Evolutionary conservation across 2,797 vertebrate genomes (phyloP).

Genomic region (Heteromormyrus szaboi): DNA sequence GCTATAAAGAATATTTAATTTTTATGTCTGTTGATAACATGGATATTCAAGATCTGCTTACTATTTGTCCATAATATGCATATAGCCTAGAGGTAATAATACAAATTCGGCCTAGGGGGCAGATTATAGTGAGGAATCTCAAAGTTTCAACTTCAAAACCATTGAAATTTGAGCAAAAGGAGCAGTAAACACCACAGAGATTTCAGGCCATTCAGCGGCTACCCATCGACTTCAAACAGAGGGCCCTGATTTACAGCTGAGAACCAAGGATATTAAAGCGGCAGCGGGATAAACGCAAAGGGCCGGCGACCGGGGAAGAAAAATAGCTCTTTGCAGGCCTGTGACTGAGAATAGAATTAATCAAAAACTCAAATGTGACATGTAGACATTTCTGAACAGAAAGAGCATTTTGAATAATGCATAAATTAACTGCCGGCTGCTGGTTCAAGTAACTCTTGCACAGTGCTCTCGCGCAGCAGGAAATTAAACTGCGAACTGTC

Average conservation of each 20-base stretch:
- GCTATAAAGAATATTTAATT: not conserved
- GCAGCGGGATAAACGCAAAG: conserved; percentile 41
- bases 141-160: conserved; percentile 1
- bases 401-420: conserved; percentile 38
- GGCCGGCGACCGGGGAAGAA: conserved; percentile 30
- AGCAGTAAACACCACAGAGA: not conserved
- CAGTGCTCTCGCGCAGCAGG: conserved; percentile 40
- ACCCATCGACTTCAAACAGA: conserved; percentile 24
- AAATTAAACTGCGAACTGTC: conserved; percentile 41
- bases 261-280: conserved; percentile 40
- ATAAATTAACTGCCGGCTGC: conserved; percentile 46
- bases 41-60: not conserved
- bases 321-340: conserved; percentile 26
- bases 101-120: not conserved
- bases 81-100: not conserved
- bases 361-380: conserved; percentile 41
- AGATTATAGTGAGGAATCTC: not conserved
- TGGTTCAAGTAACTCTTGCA: conserved; percentile 36
- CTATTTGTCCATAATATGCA: not conserved
- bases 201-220: not conserved
- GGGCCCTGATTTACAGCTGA: conserved; percentile 27
- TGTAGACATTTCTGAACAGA: conserved; percentile 32
- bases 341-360: conserved; percentile 33
- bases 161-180: conserved; percentile 12
- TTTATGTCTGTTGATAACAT: not conserved